phyloP scores from a whole-genome alignment of 1,140 invertebrate genomes.

The Bombus pascuorum region DNA sequence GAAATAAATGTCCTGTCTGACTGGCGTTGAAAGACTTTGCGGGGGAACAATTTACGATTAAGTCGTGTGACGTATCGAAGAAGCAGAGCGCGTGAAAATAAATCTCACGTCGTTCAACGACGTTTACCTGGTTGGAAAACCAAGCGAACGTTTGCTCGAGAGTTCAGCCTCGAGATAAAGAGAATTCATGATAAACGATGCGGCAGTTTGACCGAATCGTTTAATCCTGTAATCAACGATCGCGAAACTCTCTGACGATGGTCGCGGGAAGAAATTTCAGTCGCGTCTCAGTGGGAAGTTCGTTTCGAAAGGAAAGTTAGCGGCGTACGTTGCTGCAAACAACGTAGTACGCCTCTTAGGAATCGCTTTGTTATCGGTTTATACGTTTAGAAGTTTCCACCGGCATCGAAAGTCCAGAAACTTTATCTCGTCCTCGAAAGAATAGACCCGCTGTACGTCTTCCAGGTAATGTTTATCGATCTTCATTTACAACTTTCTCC shows the following conservation, averaged over 20 bases:
- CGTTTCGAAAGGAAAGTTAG: slow-evolving; percentile 43
- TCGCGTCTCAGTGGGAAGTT: slow-evolving; percentile 27
- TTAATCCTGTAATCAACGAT: slow-evolving; percentile 35
- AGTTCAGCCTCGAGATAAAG: slow-evolving; percentile 9
- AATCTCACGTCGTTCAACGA: slow-evolving; percentile 29
- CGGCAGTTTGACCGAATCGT: neutral
- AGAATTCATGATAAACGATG: slow-evolving; percentile 32
- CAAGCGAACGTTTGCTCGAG: neutral
- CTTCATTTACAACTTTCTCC: slow-evolving; percentile 50
- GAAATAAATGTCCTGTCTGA: slow-evolving; percentile 46
- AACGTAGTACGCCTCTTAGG: slow-evolving; percentile 35
- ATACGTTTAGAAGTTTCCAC: slow-evolving; percentile 21
- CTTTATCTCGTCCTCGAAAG: slow-evolving; percentile 24
- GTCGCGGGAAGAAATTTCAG: slow-evolving; percentile 18
- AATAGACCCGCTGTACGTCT: slow-evolving; percentile 20
- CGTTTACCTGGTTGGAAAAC: neutral
- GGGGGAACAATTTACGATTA: slow-evolving; percentile 50
- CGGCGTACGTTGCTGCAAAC: neutral
- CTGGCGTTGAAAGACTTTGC: slow-evolving; percentile 42
- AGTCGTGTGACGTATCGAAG: slow-evolving; percentile 43
- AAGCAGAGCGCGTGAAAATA: slow-evolving; percentile 11
- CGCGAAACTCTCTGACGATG: neutral
- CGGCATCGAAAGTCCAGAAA: slow-evolving; percentile 27
- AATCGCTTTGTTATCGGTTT: slow-evolving; percentile 58
- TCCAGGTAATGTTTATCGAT: slow-evolving; percentile 47